Evolutionary conservation across 2,888 invertebrate species (phyloP), one percentile per base, ranked within the genome.

Genomic region (Aspidiotus rigidus): DNA sequence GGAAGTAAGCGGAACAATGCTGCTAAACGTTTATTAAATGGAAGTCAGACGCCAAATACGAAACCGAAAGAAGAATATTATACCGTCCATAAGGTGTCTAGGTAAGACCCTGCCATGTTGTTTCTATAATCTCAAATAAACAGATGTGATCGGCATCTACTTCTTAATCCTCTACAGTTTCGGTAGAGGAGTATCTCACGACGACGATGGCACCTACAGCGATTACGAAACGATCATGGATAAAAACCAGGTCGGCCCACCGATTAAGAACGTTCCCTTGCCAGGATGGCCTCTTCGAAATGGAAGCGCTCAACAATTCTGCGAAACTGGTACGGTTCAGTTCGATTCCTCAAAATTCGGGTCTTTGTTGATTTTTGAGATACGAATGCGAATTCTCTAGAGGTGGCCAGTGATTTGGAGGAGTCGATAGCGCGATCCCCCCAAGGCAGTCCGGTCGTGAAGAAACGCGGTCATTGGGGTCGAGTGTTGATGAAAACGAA

Each of bases 51-150:
- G 10, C 7, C 64, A 2, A 57, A 64, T 55, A n/a, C 69, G 7
- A 69, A 60, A 55, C 69, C 57, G 13, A 56, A 56, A 11, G 61
- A 69, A 9, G 71, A 71, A 57, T 40, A 64, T 53, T 72, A 72
- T 42, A 72, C 72, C 8, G 71, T 72, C 11, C 72, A 72, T 69
- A 72, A 72, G n/a, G 60, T 72, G 40, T 71, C 72, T n/a, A 72
- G 72, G 72, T 71, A 53, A 70, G 61, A 28, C 60, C 64, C 17
- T 60, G 1, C n/a, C 3, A 53, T 11, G 56, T n/a, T 9, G 10
- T 15, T 55, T 55, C 17, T 55, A n/a, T 55, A 55, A 28, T 28
- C 28, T 28, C 28, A 5, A 3, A 28, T 28, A 5, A 28, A 28
- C 28, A 5, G 1, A 28, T 28, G 28, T 28, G 28, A 28, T 28